Percentiles rank a stretch among this genome's conserved stretches.
Evolutionary conservation across 2,888 invertebrate genomes (phyloP).

Genomic region (Clunio marinus): DNA sequence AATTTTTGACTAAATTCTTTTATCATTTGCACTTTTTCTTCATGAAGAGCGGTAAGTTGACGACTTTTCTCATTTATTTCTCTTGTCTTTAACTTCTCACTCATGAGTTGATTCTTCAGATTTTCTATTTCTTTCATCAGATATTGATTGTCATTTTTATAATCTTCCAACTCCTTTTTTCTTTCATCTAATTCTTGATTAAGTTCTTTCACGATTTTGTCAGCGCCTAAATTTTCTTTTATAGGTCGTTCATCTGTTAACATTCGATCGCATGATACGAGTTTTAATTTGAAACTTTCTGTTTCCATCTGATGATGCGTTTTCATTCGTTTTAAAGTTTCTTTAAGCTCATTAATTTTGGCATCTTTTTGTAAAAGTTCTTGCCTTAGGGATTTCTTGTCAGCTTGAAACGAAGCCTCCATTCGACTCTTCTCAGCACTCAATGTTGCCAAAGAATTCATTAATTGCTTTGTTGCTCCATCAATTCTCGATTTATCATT

Average conservation of each 20-base stretch:
- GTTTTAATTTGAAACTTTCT: conserved; percentile 65
- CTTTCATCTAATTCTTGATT: conserved; percentile 62
- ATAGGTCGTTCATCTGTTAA: conserved; percentile 68
- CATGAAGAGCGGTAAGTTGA: conserved; percentile 64
- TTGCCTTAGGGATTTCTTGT: conserved; percentile 59
- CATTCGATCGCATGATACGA: conserved; percentile 75
- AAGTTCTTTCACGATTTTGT: conserved; percentile 52
- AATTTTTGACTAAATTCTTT: no score
- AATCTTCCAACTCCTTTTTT: conserved; percentile 52
- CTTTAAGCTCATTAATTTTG: conserved; percentile 56
- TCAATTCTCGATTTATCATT: neutral
- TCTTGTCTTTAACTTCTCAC: conserved; percentile 66
- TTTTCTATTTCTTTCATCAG: conserved; percentile 69
- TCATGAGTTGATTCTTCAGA: conserved; percentile 68
- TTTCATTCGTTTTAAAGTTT: conserved; percentile 57
- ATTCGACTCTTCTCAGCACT: conserved; percentile 78
- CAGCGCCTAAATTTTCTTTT: conserved; percentile 65
- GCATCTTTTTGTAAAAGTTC: conserved; percentile 55
- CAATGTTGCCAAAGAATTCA: conserved; percentile 69
- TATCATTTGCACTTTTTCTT: conserved; percentile 71
- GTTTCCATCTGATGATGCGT: conserved; percentile 59
- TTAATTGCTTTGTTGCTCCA: no score
- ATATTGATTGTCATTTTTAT: conserved; percentile 53
- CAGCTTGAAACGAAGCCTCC: conserved; percentile 76
- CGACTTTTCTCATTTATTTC: conserved; percentile 64